These are phyloP conservation scores for Archocentrus centrarchus DNA, from an alignment of 2,113 vertebrate species.

Conservation along the genomic window DNA sequence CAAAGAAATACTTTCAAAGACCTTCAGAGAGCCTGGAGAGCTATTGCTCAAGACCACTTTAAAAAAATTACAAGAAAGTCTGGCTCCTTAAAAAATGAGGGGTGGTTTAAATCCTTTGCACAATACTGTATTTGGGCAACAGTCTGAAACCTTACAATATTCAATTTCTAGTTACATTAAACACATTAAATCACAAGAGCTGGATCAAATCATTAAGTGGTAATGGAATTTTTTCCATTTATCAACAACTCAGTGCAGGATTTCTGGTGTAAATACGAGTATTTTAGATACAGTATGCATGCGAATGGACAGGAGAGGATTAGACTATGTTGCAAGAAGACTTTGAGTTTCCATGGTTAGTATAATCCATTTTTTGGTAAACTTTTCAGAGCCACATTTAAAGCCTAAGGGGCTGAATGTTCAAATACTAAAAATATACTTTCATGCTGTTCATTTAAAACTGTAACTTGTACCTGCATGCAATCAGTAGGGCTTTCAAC, in stretches of 20 bases:
- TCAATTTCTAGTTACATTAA: neutral
- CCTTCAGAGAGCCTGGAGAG: neutral
- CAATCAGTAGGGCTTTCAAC: constrained; percentile 21
- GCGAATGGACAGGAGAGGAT: neutral
- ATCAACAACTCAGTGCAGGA: neutral
- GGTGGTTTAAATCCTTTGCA: neutral
- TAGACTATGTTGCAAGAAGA: neutral
- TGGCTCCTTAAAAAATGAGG: neutral
- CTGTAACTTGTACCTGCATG: constrained; percentile 1
- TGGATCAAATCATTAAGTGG: neutral
- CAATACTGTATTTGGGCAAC: neutral
- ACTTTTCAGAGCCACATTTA: constrained; percentile 2
- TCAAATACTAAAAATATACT: neutral
- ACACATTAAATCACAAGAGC: neutral
- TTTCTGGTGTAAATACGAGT: neutral
- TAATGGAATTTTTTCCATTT: neutral
- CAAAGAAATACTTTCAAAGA: neutral
- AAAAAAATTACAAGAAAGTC: neutral
- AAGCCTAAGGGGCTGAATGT: neutral
- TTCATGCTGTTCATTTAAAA: constrained; percentile 19
- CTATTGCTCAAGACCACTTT: neutral
- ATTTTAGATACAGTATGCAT: neutral
- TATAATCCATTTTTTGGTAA: neutral
- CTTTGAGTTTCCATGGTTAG: neutral
- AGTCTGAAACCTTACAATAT: neutral